Percentiles rank a stretch among this genome's conserved stretches.
These are phyloP conservation scores for Anoplophora glabripennis DNA, from an alignment of 1,140 invertebrate genomes.

Conservation along the genomic window DNA sequence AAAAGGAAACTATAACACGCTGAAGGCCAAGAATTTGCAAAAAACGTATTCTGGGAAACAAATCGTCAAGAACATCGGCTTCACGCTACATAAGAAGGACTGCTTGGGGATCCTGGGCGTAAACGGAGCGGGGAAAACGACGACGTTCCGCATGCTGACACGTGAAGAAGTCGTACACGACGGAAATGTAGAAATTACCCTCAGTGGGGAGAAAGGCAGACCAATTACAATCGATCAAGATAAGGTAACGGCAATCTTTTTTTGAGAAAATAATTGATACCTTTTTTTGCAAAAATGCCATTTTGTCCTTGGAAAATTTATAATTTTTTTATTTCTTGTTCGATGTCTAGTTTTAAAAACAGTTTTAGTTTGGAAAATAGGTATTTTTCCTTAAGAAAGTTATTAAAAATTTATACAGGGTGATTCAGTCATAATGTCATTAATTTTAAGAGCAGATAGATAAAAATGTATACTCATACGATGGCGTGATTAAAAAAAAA, in stretches of 20 bases:
- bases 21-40: constrained; percentile 20
- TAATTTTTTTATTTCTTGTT: no score
- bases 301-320: no score
- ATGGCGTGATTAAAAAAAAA: no score
- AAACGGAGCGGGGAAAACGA: constrained; percentile 87
- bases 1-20: not conserved
- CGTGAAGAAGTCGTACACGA: constrained; percentile 55
- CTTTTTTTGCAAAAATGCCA: no score
- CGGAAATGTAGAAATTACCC: constrained; percentile 10
- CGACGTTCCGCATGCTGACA: constrained; percentile 78
- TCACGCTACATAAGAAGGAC: constrained; percentile 57
- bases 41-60: constrained; percentile 21
- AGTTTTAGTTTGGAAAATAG: no score
- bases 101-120: constrained; percentile 81
- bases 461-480: no score
- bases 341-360: no score
- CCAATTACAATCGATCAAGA: constrained; percentile 16
- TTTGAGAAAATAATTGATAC: no score
- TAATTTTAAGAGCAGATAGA: no score
- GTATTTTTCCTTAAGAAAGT: no score
- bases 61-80: constrained; percentile 19
- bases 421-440: no score
- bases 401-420: no score
- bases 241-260: constrained; percentile 8
- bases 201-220: not conserved